Percentiles rank a stretch among this genome's conserved stretches.
phyloP scores from a whole-genome alignment of 2,888 invertebrate genomes.

The Athalia rosae region DNA sequence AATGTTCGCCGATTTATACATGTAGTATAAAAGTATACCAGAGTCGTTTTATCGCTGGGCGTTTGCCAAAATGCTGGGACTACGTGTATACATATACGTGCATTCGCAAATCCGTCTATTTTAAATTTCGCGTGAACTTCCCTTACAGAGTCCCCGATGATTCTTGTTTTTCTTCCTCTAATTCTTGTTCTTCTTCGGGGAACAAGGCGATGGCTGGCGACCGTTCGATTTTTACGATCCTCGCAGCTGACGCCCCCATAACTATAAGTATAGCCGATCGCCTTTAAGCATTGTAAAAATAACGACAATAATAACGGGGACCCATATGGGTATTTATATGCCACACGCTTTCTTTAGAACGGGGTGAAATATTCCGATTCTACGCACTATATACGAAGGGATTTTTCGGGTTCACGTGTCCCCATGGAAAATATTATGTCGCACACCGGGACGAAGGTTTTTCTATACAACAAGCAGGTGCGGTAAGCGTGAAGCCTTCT shows the following conservation, averaged over 20 bases:
- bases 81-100: too few relatives aligned
- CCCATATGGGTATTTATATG: neutral
- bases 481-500: neutral
- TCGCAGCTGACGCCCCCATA: slow-evolving; percentile 24
- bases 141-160: neutral
- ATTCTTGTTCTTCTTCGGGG: neutral
- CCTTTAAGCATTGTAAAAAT: slow-evolving; percentile 14
- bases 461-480: slow-evolving; percentile 26
- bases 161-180: neutral
- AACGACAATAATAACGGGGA: slow-evolving; percentile 22
- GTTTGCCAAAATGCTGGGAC: neutral
- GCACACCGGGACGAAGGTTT: too few relatives aligned
- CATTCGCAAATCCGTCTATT: neutral
- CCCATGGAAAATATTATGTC: too few relatives aligned
- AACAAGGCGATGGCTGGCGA: neutral
- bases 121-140: neutral
- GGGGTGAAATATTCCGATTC: slow-evolving; percentile 36
- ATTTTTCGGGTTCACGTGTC: neutral
- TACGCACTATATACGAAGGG: slow-evolving; percentile 24
- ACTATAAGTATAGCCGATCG: neutral
- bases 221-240: slow-evolving; percentile 35
- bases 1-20: neutral
- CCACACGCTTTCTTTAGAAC: slow-evolving; percentile 36
- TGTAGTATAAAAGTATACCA: neutral
- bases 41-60: neutral